Base-by-base conservation (phyloP, 1,140 invertebrate genomes). In the Zelostemma sp. region DNA sequence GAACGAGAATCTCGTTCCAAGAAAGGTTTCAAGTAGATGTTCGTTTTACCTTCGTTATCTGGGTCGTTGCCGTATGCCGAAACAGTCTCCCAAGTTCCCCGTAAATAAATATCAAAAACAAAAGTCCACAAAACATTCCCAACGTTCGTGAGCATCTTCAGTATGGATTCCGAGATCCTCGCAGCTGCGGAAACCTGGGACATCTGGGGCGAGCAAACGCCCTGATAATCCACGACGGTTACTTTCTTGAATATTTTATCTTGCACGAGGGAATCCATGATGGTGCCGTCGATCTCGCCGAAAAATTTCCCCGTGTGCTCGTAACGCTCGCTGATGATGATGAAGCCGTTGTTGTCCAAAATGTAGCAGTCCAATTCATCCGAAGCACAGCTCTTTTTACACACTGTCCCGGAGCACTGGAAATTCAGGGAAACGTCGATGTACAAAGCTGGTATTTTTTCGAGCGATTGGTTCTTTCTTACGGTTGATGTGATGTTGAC, bases 241-340 rank as follows among this genome's bases (percentile, higher is more conserved):
- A 96, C 90, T 83, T 93, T 93, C 72, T 91, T 82, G 81, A 95
- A 97, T 65, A 97, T 96, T 56, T 91, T 89, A 75, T 95, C 93
- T 77, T 96, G 93, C 0, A 97, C 94, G 18, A 97, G 82, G 0
- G 93, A 95, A 79, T 97, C 93, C 93, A 97, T 96, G 43, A 97
- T 94, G 1, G 94, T 96, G n/a, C 95, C 95, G 79, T 97, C 95
- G 41, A 97, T 92, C 80, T 97, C 94, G 0, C 95, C 95, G 75
- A 97, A 97, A 83, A 97, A 97, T 70, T 91, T 88, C 8, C 94
- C 94, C 1, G 94, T 95, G 76, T 96, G 92, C 47, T 93, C 89
- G 21, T 88, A 87, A 61, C 92, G 90, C 80, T 97, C 94, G 2
- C 94, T 96, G 17, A 96, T 90, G 21, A 97, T 92, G n/a, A 97